These are phyloP conservation scores for Hydrochoerus hydrochaeris DNA, from an alignment of 2,113 vertebrate species.

Conservation along the genomic window DNA sequence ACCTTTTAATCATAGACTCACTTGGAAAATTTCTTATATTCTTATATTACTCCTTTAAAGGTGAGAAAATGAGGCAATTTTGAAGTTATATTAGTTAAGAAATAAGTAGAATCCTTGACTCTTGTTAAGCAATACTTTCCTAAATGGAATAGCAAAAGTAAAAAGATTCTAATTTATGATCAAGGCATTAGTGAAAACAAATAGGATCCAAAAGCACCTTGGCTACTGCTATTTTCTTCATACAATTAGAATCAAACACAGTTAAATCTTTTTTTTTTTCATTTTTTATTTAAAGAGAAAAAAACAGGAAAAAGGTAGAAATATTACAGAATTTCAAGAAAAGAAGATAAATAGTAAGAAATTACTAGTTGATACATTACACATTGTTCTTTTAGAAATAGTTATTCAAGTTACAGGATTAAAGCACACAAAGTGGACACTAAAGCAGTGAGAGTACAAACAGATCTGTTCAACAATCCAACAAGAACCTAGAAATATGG, in stretches of 20 bases:
- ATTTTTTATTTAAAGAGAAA: too few species aligned
- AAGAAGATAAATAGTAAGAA: too few species aligned
- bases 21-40: conserved; percentile 23
- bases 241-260: background rate
- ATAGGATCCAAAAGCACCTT: conserved; percentile 28
- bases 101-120: background rate
- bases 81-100: conserved; percentile 28
- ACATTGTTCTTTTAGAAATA: too few species aligned
- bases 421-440: too few species aligned
- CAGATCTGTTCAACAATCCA: too few species aligned
- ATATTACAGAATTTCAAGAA: too few species aligned
- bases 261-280: conserved; percentile 28
- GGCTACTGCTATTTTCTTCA: background rate
- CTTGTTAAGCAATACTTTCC: conserved; percentile 50
- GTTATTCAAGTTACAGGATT: too few species aligned
- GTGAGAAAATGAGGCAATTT: conserved; percentile 57
- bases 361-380: too few species aligned
- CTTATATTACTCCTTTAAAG: background rate
- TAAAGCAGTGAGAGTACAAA: too few species aligned
- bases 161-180: conserved; percentile 20
- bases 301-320: too few species aligned
- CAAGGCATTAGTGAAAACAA: conserved; percentile 24
- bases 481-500: too few species aligned
- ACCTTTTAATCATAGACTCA: background rate
- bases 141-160: conserved; percentile 49